These are phyloP conservation scores for Vimba vimba DNA, from an alignment of 2,113 vertebrate species.

Conservation along the genomic window DNA sequence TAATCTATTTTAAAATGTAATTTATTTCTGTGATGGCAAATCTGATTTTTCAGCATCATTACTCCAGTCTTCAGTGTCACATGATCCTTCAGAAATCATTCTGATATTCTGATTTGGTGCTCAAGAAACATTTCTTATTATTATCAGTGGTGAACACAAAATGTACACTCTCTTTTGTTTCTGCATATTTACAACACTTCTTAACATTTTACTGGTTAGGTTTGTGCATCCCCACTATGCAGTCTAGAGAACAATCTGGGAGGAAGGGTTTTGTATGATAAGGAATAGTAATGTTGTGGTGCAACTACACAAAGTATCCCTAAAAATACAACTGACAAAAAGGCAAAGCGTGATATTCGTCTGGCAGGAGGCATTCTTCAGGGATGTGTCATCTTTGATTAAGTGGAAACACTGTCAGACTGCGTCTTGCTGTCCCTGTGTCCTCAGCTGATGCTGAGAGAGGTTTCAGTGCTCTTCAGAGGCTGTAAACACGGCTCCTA, in stretches of 20 bases:
- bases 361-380: background rate
- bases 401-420: background rate
- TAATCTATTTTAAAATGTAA: background rate
- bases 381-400: background rate
- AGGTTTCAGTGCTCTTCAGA: background rate
- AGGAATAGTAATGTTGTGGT: background rate
- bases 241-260: background rate
- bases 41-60: background rate
- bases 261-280: background rate
- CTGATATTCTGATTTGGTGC: background rate
- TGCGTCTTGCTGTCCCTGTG: background rate
- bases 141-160: background rate
- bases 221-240: background rate
- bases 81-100: background rate
- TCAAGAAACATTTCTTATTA: background rate
- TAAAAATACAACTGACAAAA: background rate
- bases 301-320: background rate
- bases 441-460: background rate
- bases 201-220: background rate
- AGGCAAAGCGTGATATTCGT: background rate
- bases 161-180: too few species aligned
- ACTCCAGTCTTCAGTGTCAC: background rate
- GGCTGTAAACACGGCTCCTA: background rate
- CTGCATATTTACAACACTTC: too few species aligned
- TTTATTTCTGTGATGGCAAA: background rate